Evolutionary conservation across 1,140 invertebrate species (phyloP), one percentile per base, ranked within the genome.

Genomic region (Sitophilus oryzae): DNA sequence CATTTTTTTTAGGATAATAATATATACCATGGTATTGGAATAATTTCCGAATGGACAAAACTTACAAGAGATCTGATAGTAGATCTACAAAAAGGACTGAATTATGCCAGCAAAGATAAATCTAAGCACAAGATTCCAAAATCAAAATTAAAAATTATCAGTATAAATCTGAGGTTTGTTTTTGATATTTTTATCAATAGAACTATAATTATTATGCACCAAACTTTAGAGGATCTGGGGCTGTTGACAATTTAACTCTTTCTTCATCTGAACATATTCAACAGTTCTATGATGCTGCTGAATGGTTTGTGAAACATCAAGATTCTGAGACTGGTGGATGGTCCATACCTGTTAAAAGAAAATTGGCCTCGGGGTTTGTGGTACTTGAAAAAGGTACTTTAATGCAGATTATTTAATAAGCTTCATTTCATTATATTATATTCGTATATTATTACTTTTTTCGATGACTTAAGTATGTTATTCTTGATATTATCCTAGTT

Each of bases 251-350:
- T 74, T 70, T 97, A 43, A 89, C 85, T 8, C 69, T 95, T 25
- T 82, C 87, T n/a, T 82, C 84, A 1, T 86, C 82, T 60, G 85
- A 90, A 65, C 92, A 96, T 73, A 79, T 89, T 71, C 81, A 85
- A 44, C 88, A 93, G 70, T 98, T 98, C 76, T 91, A 88, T 65
- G 85, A 90, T 68, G 88, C 94, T 2, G 93, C 93, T 11, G 82
- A 91, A 63, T 99, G 95, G 95, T 87, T 99, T 67, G 82, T 95
- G 2, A 75, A 75, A 16, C 82, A 92, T 76, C 96, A 98, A 75
- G 85, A 93, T 67, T 63, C 73, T 36, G 73, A 81, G 52, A 79
- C 83, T 22, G 91, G 91, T 62, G 93, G 91, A 21, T 96, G 93
- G 93, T 76, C 86, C 30, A 93, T 93, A 72, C 86, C 86, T 30